These are phyloP conservation scores for Bos javanicus DNA, from an alignment of 2,113 vertebrate genomes.

Conservation along the genomic window DNA sequence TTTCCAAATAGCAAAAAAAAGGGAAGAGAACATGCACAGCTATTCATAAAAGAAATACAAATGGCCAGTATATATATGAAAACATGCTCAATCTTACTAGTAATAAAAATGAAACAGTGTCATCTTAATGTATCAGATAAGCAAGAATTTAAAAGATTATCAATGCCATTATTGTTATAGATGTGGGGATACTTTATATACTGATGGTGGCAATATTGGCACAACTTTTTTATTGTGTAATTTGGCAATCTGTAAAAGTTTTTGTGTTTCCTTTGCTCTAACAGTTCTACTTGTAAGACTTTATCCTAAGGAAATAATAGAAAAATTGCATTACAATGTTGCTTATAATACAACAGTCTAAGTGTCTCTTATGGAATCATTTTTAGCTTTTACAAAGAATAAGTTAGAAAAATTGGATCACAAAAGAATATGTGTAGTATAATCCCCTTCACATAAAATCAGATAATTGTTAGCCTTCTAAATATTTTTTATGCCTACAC, in stretches of 20 bases:
- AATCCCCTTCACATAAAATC: neutral
- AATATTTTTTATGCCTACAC: neutral
- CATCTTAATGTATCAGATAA: neutral
- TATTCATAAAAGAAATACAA: constrained; percentile 12
- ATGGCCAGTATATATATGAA: neutral
- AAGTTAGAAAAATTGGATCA: neutral
- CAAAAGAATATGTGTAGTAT: neutral
- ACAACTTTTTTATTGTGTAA: neutral
- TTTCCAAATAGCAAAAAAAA: neutral
- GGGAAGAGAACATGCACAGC: neutral
- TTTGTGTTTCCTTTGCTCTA: constrained; percentile 4
- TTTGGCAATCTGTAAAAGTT: neutral
- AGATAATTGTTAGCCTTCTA: neutral
- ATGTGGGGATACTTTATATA: neutral
- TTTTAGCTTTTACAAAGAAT: constrained; percentile 30
- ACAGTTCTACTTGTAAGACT: neutral
- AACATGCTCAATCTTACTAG: neutral
- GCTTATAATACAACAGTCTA: constrained; percentile 18
- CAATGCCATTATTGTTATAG: neutral
- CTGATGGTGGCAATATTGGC: neutral
- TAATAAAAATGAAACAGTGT: neutral
- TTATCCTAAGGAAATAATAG: constrained; percentile 20
- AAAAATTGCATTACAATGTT: neutral
- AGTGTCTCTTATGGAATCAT: neutral
- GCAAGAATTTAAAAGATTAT: constrained; percentile 5